phyloP scores from a whole-genome alignment of 2,797 vertebrate genomes.

The Mus spretus region DNA sequence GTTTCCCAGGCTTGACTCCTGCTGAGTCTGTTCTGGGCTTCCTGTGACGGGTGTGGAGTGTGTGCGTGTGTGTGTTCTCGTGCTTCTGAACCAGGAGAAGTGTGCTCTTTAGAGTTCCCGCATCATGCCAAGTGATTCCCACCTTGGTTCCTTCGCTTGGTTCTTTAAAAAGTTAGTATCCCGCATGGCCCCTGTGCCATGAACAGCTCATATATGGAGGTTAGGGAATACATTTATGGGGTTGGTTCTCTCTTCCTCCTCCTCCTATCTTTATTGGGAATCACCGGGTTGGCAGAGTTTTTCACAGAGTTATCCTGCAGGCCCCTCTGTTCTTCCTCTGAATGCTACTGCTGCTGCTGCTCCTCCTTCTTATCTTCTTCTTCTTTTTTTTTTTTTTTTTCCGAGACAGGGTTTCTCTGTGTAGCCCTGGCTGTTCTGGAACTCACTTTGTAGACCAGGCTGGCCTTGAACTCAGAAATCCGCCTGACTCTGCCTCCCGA shows the following conservation, averaged over 20 bases:
- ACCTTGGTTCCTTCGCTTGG: not conserved
- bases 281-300: not conserved
- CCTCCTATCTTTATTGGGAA: not conserved
- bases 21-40: not conserved
- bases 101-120: not conserved
- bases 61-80: not conserved
- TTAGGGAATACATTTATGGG: accelerated
- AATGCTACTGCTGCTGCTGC: too few relatives aligned
- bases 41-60: not conserved
- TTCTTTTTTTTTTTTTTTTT: too few relatives aligned
- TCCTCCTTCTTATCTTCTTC: too few relatives aligned
- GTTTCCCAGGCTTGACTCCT: not conserved
- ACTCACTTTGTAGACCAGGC: too few relatives aligned
- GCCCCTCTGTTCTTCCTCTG: not conserved
- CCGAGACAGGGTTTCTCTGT: too few relatives aligned
- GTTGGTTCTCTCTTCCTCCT: not conserved
- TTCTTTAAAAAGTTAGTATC: not conserved
- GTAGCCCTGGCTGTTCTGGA: too few relatives aligned
- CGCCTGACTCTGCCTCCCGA: too few relatives aligned
- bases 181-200: not conserved
- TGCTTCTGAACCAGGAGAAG: not conserved
- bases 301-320: too few relatives aligned
- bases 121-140: not conserved
- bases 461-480: too few relatives aligned
- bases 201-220: not conserved